These are phyloP conservation scores for Fulmarus glacialis DNA, from an alignment of 2,113 vertebrate species.

Conservation along the genomic window DNA sequence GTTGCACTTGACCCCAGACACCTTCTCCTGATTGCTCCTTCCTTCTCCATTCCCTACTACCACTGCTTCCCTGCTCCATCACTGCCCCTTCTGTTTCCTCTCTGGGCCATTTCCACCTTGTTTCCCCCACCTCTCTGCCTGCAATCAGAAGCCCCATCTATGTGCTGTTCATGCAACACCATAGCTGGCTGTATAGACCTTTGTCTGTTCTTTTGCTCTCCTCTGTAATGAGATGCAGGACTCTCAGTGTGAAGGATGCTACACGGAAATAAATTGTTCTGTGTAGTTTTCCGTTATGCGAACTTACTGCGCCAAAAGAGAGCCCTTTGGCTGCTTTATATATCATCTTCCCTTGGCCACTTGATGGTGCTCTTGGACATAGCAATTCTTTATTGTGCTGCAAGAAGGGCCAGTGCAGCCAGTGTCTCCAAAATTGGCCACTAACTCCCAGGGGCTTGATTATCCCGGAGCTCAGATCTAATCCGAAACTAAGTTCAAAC, in stretches of 20 bases:
- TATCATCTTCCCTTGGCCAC: background rate
- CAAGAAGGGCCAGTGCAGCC: background rate
- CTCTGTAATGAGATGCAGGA: background rate
- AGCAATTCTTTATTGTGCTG: background rate
- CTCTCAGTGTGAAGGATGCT: background rate
- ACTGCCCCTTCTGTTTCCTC: background rate
- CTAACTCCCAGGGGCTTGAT: background rate
- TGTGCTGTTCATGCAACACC: accelerated
- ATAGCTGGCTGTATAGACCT: background rate
- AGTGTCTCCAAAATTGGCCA: background rate
- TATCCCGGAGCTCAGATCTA: background rate
- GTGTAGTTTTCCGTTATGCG: background rate
- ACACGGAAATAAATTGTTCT: background rate
- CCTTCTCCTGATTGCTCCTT: background rate
- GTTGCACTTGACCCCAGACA: background rate
- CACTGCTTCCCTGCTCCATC: background rate
- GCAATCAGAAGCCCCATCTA: background rate
- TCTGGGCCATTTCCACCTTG: background rate
- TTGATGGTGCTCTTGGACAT: slow-evolving; percentile 68
- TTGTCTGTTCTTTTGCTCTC: background rate
- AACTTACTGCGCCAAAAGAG: background rate
- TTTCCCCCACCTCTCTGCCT: background rate
- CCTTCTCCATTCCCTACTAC: background rate
- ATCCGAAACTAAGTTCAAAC: background rate
- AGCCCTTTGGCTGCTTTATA: background rate